Conservation (phyloP, 1,140 invertebrate genomes). For the Drosophila suzukii region DNA sequence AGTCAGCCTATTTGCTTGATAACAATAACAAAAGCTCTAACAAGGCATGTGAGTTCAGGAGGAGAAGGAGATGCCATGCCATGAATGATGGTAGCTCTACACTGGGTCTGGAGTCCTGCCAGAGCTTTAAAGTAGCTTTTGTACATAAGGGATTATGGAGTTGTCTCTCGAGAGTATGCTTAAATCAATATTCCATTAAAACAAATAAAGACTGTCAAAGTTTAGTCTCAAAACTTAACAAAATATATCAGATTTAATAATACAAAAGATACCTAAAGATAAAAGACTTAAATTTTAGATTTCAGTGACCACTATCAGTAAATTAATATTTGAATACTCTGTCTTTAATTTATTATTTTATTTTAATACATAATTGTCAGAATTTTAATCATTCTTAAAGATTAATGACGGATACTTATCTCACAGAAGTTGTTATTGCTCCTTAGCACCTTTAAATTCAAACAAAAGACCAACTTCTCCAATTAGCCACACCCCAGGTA, state of each 20-base stretch:
- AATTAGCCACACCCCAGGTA: slow-evolving; percentile 9
- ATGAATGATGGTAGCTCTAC: not conserved
- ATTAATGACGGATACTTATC: too few relatives aligned
- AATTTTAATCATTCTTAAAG: too few relatives aligned
- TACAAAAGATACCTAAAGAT: too few relatives aligned
- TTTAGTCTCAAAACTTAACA: not conserved
- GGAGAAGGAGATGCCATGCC: slow-evolving; percentile 1
- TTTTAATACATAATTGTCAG: too few relatives aligned
- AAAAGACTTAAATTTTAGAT: too few relatives aligned
- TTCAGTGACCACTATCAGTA: too few relatives aligned
- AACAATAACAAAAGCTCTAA: slow-evolving; percentile 65
- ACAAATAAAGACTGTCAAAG: not conserved
- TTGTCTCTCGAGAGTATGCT: slow-evolving; percentile 7
- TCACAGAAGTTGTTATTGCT: not conserved
- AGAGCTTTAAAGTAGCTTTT: slow-evolving; percentile 23
- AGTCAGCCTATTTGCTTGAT: slow-evolving; percentile 69
- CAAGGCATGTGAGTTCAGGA: slow-evolving; percentile 18
- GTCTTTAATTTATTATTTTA: too few relatives aligned
- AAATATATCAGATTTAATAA: not conserved
- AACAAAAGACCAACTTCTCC: not conserved
- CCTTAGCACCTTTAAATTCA: not conserved
- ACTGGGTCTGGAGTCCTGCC: slow-evolving; percentile 4
- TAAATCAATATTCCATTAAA: slow-evolving; percentile 13
- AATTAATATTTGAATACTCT: too few relatives aligned
- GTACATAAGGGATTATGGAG: slow-evolving; percentile 16